Evolutionary conservation across 1,140 invertebrate species (phyloP).

Genomic region (Atta colombica): DNA sequence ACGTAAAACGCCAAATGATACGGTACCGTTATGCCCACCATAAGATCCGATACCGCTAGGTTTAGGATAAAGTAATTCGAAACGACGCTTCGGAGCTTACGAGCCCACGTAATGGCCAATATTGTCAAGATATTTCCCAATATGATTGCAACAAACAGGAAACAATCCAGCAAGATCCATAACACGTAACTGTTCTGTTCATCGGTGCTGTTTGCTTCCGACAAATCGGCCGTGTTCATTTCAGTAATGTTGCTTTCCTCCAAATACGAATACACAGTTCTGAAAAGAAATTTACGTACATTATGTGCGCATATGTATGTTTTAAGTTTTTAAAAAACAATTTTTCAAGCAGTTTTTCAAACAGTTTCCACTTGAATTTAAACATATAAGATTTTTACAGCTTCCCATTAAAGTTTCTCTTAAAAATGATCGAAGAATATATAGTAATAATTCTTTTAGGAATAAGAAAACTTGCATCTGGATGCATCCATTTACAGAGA

Average conservation of each 20-base stretch:
- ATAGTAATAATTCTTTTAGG: neutral
- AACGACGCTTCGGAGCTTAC: conserved; percentile 88
- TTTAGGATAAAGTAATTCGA: conserved; percentile 92
- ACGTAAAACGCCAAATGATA: conserved; percentile 92
- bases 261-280: neutral
- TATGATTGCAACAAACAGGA: conserved; percentile 89
- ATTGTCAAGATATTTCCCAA: conserved; percentile 91
- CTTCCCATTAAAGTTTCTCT: neutral
- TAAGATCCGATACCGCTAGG: conserved; percentile 91
- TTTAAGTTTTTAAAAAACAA: too few relatives aligned
- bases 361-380: neutral
- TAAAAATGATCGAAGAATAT: neutral
- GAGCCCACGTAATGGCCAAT: conserved; percentile 89
- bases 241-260: neutral
- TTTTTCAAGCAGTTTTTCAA: neutral
- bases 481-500: conserved; percentile 1
- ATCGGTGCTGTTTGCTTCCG: too few relatives aligned
- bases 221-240: neutral
- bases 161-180: conserved; percentile 41
- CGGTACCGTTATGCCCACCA: conserved; percentile 91
- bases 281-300: neutral
- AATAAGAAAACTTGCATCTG: neutral
- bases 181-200: neutral
- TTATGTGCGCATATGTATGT: too few relatives aligned
- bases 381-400: neutral